Base-by-base conservation (phyloP, 1,140 invertebrate genomes). In the Bombus consobrinus region DNA sequence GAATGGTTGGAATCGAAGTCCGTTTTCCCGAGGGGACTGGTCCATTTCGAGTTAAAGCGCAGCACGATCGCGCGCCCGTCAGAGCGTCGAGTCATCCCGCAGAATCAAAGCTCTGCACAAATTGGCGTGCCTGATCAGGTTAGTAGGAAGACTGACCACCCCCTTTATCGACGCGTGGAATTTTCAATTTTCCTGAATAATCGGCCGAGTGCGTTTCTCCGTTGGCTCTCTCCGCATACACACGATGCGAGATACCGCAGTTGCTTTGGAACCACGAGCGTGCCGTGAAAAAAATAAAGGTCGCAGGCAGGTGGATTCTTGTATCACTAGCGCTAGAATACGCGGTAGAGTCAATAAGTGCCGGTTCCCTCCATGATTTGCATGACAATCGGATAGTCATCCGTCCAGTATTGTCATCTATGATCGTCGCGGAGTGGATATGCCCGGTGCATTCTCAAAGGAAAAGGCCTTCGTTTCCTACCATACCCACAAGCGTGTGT, bases 371-470 rank as follows among this genome's bases (percentile, higher is more conserved):
- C 84, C 91, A 86, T 89, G 91, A 94, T 94, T 93, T 94, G 93
- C 93, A 94, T 93, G 92, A 94, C 93, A 94, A 93, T 94, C 93
- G 93, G 82, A 85, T 73, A 90, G 80, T 88, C 37, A 77, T 80
- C 83, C 89, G 79, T 78, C 83, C 89, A 81, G 76, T 86, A 87
- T 89, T 92, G 88, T 93, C 91, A 91, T 92, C 78, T 37, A 53
- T 25, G 78, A 80, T 80, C 78, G 78, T 53, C 88, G 87, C 76
- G 78, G 77, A 87, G 90, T 90, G 92, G 89, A 91, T 93, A 90
- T 87, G 88, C 87, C 8, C 83, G 87, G 88, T 81, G 86, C 86
- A 84, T 91, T 89, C 91, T 94, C 92, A 93, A 93, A 93, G 92
- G 88, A 87, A 88, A 92, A 89, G 88, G 83, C 88, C 90, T 89